A percentile compares a stretch with the other conserved stretches of the same genome.
Conservation (phyloP, 2,888 invertebrate species). For the Odontothrips loti region DNA sequence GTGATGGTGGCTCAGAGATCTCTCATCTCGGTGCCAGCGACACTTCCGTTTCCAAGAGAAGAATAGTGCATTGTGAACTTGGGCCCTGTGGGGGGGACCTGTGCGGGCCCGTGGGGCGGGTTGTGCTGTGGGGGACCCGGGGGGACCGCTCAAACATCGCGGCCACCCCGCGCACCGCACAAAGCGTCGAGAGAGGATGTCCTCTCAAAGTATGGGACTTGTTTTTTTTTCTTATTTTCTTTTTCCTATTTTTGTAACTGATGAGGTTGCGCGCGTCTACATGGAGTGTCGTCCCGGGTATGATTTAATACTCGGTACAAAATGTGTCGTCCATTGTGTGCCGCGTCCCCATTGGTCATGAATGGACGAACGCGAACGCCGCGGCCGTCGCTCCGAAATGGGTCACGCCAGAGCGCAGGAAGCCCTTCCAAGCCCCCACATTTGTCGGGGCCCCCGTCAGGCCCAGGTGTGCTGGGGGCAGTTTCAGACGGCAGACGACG, state of each 20-base stretch:
- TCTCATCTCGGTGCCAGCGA: constrained; percentile 4
- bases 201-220: background rate
- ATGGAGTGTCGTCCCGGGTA: background rate
- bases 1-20: background rate
- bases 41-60: constrained; percentile 5
- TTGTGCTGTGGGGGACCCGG: too few relatives aligned
- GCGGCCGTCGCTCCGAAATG: background rate
- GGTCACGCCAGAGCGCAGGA: background rate
- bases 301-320: constrained; percentile 22
- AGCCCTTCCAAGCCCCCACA: too few relatives aligned
- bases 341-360: background rate
- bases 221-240: background rate
- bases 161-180: background rate
- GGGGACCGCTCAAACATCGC: background rate
- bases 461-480: too few relatives aligned
- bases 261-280: background rate
- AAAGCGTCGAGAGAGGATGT: background rate
- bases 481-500: too few relatives aligned
- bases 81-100: background rate
- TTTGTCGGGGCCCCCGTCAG: too few relatives aligned
- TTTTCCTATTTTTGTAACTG: background rate
- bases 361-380: background rate
- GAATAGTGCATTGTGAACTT: constrained; percentile 13
- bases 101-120: background rate
- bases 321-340: background rate